Evolutionary conservation across 2,888 invertebrate species (phyloP), one percentile per base, ranked within the genome.

Genomic region (Phyto melanocephala): DNA sequence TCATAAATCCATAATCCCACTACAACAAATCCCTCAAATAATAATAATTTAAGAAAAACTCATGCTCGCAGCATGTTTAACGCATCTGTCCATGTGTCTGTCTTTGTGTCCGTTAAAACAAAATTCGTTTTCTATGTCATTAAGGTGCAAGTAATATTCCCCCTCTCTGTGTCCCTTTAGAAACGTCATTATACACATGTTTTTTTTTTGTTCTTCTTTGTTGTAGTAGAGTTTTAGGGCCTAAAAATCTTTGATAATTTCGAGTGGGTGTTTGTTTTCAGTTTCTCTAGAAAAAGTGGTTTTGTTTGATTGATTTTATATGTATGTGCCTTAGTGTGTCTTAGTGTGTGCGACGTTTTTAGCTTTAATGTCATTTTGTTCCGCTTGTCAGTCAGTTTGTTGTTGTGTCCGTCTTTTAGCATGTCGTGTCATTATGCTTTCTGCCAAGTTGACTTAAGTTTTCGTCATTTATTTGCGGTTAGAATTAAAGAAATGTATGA

Each of bases 351-450:
- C n/a, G 28, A 28, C 28, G 28, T 47, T 35, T 65, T 15, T 22
- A 24, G 20, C 7, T 42, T 52, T 35, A 52, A 42, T 24, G 52
- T 60, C 42, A 58, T 33, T 56, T 56, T 52, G 71, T 58, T 65
- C 13, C 28, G 54, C 75, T 47, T 75, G 60, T 77, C 70, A 60
- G 24, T 68, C 67, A 42, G 50, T 68, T 52, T 60, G 72, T 80
- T 45, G 20, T 35, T 65, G 7, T 22, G 47, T 60, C 58, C 47
- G 22, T 63, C 42, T 17, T 1, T 62, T 45, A 24, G 20, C 1
- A n/a, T 20, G 11, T 37, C 50, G 28, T 70, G 70, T 54, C 62
- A 50, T 70, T 76, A 70, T 50, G 22, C 40, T 50, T 75, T 80
- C 40, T 47, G 56, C 54, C 58, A 62, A 20, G 54, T 47, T 68